Evolutionary conservation across 2,888 invertebrate species (phyloP).

Genomic region (Cyclophora albipunctata): DNA sequence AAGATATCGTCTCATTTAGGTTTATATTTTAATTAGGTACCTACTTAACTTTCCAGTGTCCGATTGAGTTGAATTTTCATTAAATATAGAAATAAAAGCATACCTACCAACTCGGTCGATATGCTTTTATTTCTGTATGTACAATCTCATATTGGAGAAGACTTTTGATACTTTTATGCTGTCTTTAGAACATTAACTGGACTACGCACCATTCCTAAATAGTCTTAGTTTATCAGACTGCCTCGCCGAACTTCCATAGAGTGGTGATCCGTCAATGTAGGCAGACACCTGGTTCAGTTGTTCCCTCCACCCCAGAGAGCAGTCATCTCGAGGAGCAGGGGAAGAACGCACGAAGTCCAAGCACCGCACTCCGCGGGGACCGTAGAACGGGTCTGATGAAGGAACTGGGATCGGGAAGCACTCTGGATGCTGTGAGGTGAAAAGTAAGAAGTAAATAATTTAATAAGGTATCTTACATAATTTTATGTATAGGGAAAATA

Average conservation of each 20-base stretch:
- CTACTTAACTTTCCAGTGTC: no score
- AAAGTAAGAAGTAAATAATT: neutral
- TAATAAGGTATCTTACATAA: no score
- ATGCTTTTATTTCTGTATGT: no score
- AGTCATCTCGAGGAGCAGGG: constrained; percentile 86
- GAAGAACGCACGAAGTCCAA: constrained; percentile 89
- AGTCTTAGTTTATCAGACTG: constrained; percentile 84
- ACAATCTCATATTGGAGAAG: no score
- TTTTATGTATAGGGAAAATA: no score
- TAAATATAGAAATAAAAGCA: no score
- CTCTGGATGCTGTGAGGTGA: constrained; percentile 83
- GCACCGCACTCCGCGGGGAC: constrained; percentile 82
- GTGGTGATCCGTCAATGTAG: constrained; percentile 86
- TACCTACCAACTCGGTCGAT: no score
- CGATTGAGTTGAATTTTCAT: no score
- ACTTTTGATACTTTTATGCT: no score
- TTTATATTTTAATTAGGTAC: no score
- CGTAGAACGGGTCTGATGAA: constrained; percentile 81
- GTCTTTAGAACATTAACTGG: no score
- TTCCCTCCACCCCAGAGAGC: constrained; percentile 87
- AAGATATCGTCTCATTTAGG: no score
- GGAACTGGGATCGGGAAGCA: constrained; percentile 88
- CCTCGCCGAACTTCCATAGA: constrained; percentile 85
- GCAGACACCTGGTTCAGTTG: constrained; percentile 90
- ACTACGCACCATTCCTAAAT: constrained; percentile 79